Percentiles rank a stretch among this genome's conserved stretches.
Conservation (phyloP, 2,797 vertebrate species). For the Siniperca undulata region DNA sequence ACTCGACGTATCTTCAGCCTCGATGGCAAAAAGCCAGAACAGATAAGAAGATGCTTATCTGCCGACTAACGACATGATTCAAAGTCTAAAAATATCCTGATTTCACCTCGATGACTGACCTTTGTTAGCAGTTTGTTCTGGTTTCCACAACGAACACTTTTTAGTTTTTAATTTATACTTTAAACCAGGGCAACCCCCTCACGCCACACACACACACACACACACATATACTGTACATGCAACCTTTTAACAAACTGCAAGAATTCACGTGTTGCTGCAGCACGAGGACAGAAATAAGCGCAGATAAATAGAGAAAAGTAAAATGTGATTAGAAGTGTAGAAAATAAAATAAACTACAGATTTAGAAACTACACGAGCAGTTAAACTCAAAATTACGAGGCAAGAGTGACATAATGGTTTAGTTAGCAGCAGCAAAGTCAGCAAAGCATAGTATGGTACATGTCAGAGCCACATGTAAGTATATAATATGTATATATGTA, state of each 20-base stretch:
- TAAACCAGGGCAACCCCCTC: no score
- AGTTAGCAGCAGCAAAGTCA: no score
- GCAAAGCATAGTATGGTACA: no score
- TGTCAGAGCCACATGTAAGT: no score
- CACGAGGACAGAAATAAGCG: no score
- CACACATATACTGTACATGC: no score
- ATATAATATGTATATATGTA: no score
- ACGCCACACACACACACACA: no score
- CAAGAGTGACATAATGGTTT: neutral
- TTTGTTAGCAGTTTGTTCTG: neutral
- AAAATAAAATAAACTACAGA: neutral
- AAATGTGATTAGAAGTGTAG: neutral
- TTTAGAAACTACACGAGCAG: neutral
- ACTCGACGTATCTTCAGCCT: neutral
- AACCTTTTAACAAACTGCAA: no score
- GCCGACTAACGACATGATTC: neutral
- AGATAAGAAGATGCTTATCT: constrained; percentile 11
- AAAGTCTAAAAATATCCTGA: constrained; percentile 10
- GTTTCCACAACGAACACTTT: neutral
- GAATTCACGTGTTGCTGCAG: no score
- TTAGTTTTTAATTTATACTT: neutral
- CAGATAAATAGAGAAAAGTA: no score
- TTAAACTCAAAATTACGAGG: no score
- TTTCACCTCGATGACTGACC: neutral
- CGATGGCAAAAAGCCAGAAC: constrained; percentile 18